Conservation (phyloP, 2,888 invertebrate species). For the Catocala nupta region DNA sequence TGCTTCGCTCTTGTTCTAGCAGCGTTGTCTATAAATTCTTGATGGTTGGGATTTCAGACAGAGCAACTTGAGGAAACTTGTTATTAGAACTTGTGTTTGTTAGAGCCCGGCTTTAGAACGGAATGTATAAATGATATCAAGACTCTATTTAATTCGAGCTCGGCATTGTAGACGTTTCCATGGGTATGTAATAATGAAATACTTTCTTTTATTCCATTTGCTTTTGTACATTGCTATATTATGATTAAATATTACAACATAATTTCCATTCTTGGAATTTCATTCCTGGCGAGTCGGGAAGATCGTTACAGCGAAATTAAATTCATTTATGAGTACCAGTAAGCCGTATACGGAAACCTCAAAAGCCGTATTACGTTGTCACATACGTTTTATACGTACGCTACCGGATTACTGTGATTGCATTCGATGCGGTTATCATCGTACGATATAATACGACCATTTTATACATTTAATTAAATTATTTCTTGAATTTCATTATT, state of each 20-base stretch:
- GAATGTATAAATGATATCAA: constrained; percentile 1
- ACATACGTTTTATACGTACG: constrained; percentile 42
- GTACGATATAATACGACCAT: constrained; percentile 39
- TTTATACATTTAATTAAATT: constrained; percentile 53
- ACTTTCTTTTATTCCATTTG: constrained; percentile 6
- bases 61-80: constrained; percentile 28
- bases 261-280: constrained; percentile 27
- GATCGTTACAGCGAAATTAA: constrained; percentile 60
- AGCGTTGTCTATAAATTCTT: constrained; percentile 48
- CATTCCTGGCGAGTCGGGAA: constrained; percentile 33
- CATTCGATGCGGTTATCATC: constrained; percentile 63
- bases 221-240: constrained; percentile 22
- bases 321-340: constrained; percentile 58
- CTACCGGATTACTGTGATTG: constrained; percentile 70
- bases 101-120: constrained; percentile 2
- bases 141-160: background rate
- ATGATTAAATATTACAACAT: constrained; percentile 35
- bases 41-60: constrained; percentile 37
- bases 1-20: constrained; percentile 48
- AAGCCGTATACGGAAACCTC: constrained; percentile 58
- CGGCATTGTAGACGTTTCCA: background rate
- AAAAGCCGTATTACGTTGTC: constrained; percentile 64
- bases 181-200: constrained; percentile 11
- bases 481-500: constrained; percentile 41
- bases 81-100: constrained; percentile 22